Base-by-base conservation (phyloP, 2,797 vertebrate genomes). In the Naso thynnoides region DNA sequence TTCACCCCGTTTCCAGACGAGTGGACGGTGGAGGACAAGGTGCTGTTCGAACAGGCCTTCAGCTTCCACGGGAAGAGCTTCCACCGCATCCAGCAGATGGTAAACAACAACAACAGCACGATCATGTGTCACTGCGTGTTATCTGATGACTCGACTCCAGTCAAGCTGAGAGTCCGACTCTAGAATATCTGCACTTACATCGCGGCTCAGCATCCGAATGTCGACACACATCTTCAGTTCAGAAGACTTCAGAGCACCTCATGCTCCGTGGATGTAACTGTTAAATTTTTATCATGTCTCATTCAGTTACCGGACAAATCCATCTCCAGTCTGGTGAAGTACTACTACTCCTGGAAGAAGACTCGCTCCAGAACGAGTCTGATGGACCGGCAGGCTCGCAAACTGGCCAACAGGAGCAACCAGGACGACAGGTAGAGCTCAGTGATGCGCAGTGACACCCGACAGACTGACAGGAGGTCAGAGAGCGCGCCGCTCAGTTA, bases 321-420 rank as follows among this genome's bases (percentile, higher is more conserved):
- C 81, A 99, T 99, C 91, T 98, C 97, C 90, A 99, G 97, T 72
- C 95, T 99, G 90, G 98, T 99, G 83, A 98, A 98, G 90, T 99
- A 99, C 76, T 99, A 99, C 91, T 99, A 99, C 89, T 98, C 97
- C 0, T 99, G 98, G 98, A 99, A 99, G 93, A 99, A 99, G 93
- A 99, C 97, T 0, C 96, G 97, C 11, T 98, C 97, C 83, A 95
- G 97, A 81, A 99, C 98, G 69, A 99, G 98, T 82, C 92, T 99
- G 86, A 99, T 99, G 97, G 98, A 99, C 91, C 95, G 98, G 0
- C 98, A 99, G 90, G 98, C 98, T 56, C 95, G 97, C 19, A 99
- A 98, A 89, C 87, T 99, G 83, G 96, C 97, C 53, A 98, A 80
- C 89, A 95, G 97, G 90, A 97, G 93, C 89, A 97, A 95, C 91